These are phyloP conservation scores for Meghimatium bilineatum DNA, from an alignment of 2,888 invertebrate species.

Conservation along the genomic window DNA sequence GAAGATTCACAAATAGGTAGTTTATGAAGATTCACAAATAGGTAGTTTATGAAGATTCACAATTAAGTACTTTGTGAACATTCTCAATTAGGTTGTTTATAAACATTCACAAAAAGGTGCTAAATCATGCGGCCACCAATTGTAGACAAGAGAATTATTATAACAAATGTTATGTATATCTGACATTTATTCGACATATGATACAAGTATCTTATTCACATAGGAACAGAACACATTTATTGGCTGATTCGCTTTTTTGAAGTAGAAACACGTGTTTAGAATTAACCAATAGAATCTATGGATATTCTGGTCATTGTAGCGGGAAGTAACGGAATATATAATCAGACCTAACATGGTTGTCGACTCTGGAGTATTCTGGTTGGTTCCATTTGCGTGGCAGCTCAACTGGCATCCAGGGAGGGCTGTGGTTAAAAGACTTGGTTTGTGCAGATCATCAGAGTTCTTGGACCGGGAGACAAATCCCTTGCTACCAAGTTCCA, in stretches of 20 bases:
- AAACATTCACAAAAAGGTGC: too few species aligned
- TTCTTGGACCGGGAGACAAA: not conserved
- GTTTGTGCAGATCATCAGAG: not conserved
- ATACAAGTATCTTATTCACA: too few species aligned
- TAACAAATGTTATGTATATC: too few species aligned
- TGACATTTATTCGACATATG: too few species aligned
- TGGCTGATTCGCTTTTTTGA: not conserved
- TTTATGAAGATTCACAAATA: too few species aligned
- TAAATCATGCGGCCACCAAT: too few species aligned
- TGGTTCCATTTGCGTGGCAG: not conserved
- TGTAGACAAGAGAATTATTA: too few species aligned
- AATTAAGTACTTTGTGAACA: too few species aligned
- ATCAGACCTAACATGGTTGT: not conserved
- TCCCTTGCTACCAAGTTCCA: not conserved
- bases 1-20: too few species aligned
- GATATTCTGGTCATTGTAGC: not conserved
- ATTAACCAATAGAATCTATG: constrained; percentile 6
- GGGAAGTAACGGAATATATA: constrained; percentile 15
- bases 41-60: too few species aligned
- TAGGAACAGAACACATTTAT: too few species aligned
- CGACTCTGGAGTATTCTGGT: constrained; percentile 17
- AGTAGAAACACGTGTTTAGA: not conserved
- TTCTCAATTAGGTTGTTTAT: too few species aligned
- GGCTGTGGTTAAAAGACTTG: constrained; percentile 15
- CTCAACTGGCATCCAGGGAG: not conserved